Evolutionary conservation across 2,888 invertebrate genomes (phyloP).

Genomic region (Oeneis ivallda): DNA sequence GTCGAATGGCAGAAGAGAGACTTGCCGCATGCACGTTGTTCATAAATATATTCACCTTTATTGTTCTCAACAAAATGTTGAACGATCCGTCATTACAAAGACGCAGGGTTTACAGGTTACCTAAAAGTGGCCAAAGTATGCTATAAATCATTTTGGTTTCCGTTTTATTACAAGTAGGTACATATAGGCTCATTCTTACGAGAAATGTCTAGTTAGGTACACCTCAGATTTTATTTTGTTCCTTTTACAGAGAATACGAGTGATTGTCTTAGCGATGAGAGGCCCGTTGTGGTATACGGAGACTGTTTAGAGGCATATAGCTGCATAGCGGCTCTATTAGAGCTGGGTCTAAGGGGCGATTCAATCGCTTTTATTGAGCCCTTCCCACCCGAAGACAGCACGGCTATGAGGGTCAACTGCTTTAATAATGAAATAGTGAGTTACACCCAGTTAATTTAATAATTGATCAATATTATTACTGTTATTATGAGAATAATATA

Average conservation of each 20-base stretch:
- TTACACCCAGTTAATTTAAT: neutral
- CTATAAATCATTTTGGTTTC: neutral
- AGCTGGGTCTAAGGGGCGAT: slow-evolving; percentile 79
- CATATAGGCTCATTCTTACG: no score
- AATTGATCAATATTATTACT: neutral
- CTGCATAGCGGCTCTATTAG: slow-evolving; percentile 84
- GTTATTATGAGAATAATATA: no score
- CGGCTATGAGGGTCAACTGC: slow-evolving; percentile 63
- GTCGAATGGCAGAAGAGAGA: no score
- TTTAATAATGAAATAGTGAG: slow-evolving; percentile 68
- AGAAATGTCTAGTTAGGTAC: no score
- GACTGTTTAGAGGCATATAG: slow-evolving; percentile 84
- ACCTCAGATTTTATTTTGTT: neutral
- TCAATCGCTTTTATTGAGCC: slow-evolving; percentile 83
- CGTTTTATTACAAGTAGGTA: no score
- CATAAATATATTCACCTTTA: no score
- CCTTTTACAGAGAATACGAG: slow-evolving; percentile 44
- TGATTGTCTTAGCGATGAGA: slow-evolving; percentile 45
- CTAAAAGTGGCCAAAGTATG: neutral
- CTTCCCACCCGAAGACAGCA: slow-evolving; percentile 61
- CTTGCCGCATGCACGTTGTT: no score
- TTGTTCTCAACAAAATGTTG: no score
- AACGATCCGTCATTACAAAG: no score
- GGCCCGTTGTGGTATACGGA: slow-evolving; percentile 85
- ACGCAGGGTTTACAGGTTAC: no score